phyloP scores from a whole-genome alignment of 2,888 invertebrate genomes.

The Arge pagana region DNA sequence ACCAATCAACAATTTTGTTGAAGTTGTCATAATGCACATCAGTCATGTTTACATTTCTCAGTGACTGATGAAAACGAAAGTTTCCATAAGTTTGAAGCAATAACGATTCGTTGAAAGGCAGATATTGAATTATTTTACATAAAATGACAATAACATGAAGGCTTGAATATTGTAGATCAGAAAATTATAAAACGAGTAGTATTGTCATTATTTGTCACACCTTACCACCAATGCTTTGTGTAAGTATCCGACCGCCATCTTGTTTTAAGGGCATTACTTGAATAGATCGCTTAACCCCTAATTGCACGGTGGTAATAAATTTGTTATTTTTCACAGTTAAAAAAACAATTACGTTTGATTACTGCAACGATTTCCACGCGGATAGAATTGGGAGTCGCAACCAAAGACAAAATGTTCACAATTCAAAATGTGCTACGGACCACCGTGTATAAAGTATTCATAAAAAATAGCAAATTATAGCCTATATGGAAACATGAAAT shows the following conservation, averaged over 20 bases:
- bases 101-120: not conserved
- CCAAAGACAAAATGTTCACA: too few relatives aligned
- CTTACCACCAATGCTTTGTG: conserved; percentile 20
- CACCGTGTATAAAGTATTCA: too few relatives aligned
- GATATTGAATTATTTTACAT: not conserved
- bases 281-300: conserved; percentile 16
- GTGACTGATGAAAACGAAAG: not conserved
- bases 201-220: conserved; percentile 9
- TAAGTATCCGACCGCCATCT: conserved; percentile 14
- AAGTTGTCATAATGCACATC: too few relatives aligned
- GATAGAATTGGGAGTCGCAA: too few relatives aligned
- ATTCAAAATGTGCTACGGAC: too few relatives aligned
- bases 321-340: too few relatives aligned
- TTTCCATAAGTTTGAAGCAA: too few relatives aligned
- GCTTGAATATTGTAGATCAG: not conserved
- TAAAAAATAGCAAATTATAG: too few relatives aligned
- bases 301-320: too few relatives aligned
- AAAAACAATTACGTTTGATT: not conserved
- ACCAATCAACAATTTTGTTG: too few relatives aligned
- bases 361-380: too few relatives aligned
- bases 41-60: not conserved
- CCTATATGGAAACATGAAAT: too few relatives aligned
- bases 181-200: not conserved
- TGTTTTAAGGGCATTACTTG: conserved; percentile 18
- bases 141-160: not conserved